These are phyloP conservation scores for Drosophila melanogaster DNA, from an alignment of 1,140 invertebrate genomes.

Conservation along the genomic window DNA sequence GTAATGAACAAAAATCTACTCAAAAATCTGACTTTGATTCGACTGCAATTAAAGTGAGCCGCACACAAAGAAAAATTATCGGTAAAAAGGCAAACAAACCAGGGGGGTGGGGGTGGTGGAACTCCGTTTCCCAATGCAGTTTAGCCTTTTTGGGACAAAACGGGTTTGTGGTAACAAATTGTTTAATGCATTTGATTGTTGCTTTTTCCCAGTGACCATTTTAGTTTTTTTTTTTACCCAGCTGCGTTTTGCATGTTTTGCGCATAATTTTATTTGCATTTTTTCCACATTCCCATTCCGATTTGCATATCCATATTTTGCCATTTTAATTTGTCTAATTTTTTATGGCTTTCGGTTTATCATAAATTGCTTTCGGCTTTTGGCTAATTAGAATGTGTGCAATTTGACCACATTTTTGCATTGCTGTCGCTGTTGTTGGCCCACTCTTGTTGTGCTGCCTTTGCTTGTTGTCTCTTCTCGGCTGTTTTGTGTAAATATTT, in stretches of 20 bases:
- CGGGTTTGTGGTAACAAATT: constrained; percentile 59
- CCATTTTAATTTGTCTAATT: constrained; percentile 47
- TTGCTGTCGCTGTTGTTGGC: constrained; percentile 13
- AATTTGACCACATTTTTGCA: constrained; percentile 51
- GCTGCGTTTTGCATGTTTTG: constrained; percentile 32
- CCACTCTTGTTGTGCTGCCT: constrained; percentile 16
- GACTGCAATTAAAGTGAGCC: constrained; percentile 54
- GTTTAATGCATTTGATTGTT: constrained; percentile 39
- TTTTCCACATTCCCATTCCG: constrained; percentile 1
- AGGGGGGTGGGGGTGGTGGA: too few species aligned
- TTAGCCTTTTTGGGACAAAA: constrained; percentile 66
- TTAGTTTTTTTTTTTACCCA: constrained; percentile 27
- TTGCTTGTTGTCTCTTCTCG: constrained; percentile 39
- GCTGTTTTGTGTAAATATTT: constrained; percentile 75
- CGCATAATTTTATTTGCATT: constrained; percentile 17
- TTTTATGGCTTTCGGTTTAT: constrained; percentile 39
- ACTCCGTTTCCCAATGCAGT: constrained; percentile 64
- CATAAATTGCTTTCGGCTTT: constrained; percentile 68
- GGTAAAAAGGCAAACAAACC: constrained; percentile 16
- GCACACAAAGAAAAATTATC: constrained; percentile 57
- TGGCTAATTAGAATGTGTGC: constrained; percentile 54
- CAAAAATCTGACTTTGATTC: constrained; percentile 46
- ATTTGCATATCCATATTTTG: constrained; percentile 36
- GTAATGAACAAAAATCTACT: constrained; percentile 44
- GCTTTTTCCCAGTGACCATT: constrained; percentile 33